These are phyloP conservation scores for Phaethon lepturus DNA, from an alignment of 2,113 vertebrate genomes.

Conservation along the genomic window DNA sequence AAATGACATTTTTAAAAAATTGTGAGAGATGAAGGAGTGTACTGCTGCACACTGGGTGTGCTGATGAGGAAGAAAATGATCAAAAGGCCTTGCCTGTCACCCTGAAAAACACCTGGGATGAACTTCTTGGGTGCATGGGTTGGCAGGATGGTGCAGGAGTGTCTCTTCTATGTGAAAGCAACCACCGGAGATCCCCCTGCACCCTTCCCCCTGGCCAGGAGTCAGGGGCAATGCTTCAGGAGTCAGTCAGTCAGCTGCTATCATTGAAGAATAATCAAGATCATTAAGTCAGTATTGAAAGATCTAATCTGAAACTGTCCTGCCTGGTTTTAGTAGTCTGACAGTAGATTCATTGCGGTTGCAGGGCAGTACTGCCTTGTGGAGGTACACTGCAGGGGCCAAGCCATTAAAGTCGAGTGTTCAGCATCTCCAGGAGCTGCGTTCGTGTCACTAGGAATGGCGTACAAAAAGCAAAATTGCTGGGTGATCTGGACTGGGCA, in stretches of 20 bases:
- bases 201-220: too few species aligned
- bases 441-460: background rate
- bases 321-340: background rate
- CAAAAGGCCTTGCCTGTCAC: background rate
- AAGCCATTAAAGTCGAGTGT: background rate
- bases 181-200: background rate
- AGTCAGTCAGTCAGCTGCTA: background rate
- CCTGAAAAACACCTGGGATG: background rate
- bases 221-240: background rate
- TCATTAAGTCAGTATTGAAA: background rate
- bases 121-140: background rate
- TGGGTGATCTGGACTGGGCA: background rate
- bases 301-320: background rate
- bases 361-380: background rate
- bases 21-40: background rate
- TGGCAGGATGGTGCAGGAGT: too few species aligned
- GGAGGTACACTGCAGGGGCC: background rate
- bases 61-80: background rate
- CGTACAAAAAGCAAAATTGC: background rate
- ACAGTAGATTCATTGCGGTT: rapidly evolving
- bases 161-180: background rate
- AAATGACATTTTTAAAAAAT: background rate
- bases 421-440: background rate
- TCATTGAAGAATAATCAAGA: background rate
- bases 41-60: background rate